Base-by-base conservation (phyloP, 2,113 vertebrate species). In the Amia ocellicauda region DNA sequence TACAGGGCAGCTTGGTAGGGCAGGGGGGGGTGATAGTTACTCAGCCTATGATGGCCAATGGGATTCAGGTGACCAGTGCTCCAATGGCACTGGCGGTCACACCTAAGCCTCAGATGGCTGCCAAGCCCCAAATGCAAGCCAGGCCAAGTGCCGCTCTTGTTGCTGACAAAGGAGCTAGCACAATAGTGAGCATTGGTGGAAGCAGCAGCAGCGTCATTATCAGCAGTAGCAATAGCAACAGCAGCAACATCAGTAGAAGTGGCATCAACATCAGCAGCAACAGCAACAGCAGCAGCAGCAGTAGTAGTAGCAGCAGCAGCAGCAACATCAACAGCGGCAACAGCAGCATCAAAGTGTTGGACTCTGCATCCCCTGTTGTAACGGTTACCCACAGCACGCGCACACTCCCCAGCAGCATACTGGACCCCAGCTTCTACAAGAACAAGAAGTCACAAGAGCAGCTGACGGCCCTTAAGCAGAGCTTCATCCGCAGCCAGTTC, bases 401-500 rank as follows among this genome's bases (percentile, higher is more conserved):
- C 59, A 77, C 75, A 55, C 81, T 74, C 70, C 81, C 2, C 64
- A 93, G 67, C 27, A 74, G 87, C 3, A 85, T 93, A 72, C 83
- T 95, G 3, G 97, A 99, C 67, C 83, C 93, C 54, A 91, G 76
- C 2, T 86, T 91, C 58, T 95, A 87, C 82, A 96, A 96, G 72
- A 91, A 91, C 64, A 99, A 99, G 78, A 99, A 99, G 72, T 97
- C 96, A n/a, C 94, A 96, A 0, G 93, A 92, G 71, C 97, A 98
- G 84, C 89, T 99, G 36, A 89, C 73, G 0, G 89, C 93, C 5
- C 83, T 99, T 63, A 99, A 99, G 78, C 91, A 92, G 54, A 99
- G 97, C 72, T 99, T 98, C 77, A 89, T 81, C 62, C 71, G 74
- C 60, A 92, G 83, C 71, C 96, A 98, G 79, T 99, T 97, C 73